phyloP scores from a whole-genome alignment of 2,797 vertebrate species.

The Sphaeramia orbicularis region DNA sequence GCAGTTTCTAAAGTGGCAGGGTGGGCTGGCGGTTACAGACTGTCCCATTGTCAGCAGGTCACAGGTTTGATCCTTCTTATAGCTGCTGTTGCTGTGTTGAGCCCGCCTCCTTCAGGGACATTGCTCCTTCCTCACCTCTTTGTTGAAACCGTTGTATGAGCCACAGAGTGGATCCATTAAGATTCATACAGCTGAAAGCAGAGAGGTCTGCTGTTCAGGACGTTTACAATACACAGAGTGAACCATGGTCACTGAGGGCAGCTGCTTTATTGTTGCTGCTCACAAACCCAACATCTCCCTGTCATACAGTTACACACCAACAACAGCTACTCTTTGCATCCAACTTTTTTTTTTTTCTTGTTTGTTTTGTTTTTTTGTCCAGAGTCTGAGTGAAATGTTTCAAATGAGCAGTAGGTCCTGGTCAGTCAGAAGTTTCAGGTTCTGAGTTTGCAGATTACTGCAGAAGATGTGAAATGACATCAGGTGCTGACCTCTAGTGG shows the following conservation, averaged over 20 bases:
- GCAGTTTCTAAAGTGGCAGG: constrained; percentile 32
- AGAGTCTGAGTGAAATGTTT: not conserved
- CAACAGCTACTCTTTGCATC: not conserved
- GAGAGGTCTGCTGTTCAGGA: constrained; percentile 5
- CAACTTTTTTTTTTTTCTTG: not conserved
- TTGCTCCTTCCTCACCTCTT: constrained; percentile 32
- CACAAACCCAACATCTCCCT: not conserved
- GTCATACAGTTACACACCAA: not conserved
- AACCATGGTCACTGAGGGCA: not conserved
- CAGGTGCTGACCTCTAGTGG: constrained; percentile 72
- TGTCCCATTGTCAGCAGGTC: constrained; percentile 41
- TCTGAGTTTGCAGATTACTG: constrained; percentile 23
- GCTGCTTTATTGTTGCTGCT: not conserved
- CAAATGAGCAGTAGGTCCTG: not conserved
- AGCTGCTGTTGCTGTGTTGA: constrained; percentile 25
- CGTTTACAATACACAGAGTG: constrained; percentile 18
- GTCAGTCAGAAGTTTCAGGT: constrained; percentile 7
- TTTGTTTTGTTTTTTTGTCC: not conserved
- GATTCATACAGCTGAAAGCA: constrained; percentile 38
- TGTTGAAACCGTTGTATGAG: constrained; percentile 33
- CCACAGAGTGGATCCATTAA: constrained; percentile 32
- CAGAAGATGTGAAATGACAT: constrained; percentile 4
- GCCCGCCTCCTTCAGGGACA: constrained; percentile 28
- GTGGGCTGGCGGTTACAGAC: constrained; percentile 41
- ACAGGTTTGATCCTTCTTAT: constrained; percentile 55